Evolutionary conservation across 2,888 invertebrate species (phyloP), one percentile per base, ranked within the genome.

Genomic region (Tipula confusa): DNA sequence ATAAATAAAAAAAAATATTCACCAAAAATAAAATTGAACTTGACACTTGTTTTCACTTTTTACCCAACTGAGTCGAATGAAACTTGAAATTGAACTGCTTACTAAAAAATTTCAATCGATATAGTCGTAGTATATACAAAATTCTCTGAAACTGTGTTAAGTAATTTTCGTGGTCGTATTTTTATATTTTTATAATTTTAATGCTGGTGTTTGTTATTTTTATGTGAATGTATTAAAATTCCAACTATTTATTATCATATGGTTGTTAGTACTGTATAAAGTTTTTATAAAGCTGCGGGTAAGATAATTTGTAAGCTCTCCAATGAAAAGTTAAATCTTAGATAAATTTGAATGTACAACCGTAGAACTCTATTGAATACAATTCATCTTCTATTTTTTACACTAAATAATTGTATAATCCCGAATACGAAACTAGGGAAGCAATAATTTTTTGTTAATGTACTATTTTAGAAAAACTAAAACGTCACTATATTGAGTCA

Each of bases 71-170:
- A 24, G n/a, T 1, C 24, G 18, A 64, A 24, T 24, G 64, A 64
- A 64, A 64, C 64, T 64, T 9, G 64, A 64, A 64, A 64, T 64
- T 64, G 24, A 64, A 64, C 64, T 64, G 64, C 64, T 64, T 64
- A 64, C 64, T 24, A 64, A 24, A 64, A 43, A 11, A 15, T 64
- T 24, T 64, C 2, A 24, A 2, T 24, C 64, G 24, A 64, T 64
- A 24, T n/a, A n/a, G n/a, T n/a, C n/a, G n/a, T n/a, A n/a, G n/a
- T n/a, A n/a, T n/a, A n/a, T 64, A 64, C 11, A 64, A 64, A 64
- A 64, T 64, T 64, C 64, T 64, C 64, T 24, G 18, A 64, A n/a
- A n/a, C n/a, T n/a, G n/a, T n/a, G 64, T 24, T 64, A 64, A 38
- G 7, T 24, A 24, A 64, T 64, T 64, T 64, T 36, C 9, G 2